Base-by-base conservation (phyloP, 2,888 invertebrate species). In the Chrysina gloriosa region DNA sequence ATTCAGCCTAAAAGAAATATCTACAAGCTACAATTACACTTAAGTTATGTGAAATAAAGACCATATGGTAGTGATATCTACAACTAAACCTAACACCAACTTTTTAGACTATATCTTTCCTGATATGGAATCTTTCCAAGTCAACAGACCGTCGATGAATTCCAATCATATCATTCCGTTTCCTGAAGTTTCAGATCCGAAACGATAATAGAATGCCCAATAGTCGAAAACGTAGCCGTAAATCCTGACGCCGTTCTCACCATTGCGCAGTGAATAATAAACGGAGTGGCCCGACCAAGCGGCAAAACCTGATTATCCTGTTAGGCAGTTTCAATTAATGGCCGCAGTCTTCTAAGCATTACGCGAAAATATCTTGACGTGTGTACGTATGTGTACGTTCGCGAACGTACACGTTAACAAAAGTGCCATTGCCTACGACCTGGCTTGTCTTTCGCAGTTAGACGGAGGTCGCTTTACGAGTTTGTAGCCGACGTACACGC, bases 321-420 rank as follows among this genome's bases (percentile, higher is more conserved):
- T 54, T 34, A 54, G 21, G 21, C 27, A 31, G 21, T 19, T 54
- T 34, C 31, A 31, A 54, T 54, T 54, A 54, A 54, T 54, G 34
- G 19, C 2, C 29, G 1, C 34, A 34, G 7, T 42, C 14, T 31
- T 34, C 34, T 2, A 16, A 31, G 16, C 34, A 5, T 31, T 54
- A 31, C 34, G 16, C 34, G 50, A 50, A 50, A 50, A 27, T 27
- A 50, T 50, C 21, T 34, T 21, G 4, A 7, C 48, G 48, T 21
- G 23, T 25, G 48, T 25, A 27, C 6, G 47, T 9, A 25, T 21
- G 23, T 25, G 48, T 25, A 27, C 6, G 47, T 9, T 47, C 23
- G 0, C 47, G 21, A 21, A n/a, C 4, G n/a, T 6, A n/a, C 7
- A 6, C 21, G 50, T 50, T 25, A 27, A 50, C 50, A 42, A 19